Conservation (phyloP, 2,888 invertebrate genomes). For the Pterostichus madidus region DNA sequence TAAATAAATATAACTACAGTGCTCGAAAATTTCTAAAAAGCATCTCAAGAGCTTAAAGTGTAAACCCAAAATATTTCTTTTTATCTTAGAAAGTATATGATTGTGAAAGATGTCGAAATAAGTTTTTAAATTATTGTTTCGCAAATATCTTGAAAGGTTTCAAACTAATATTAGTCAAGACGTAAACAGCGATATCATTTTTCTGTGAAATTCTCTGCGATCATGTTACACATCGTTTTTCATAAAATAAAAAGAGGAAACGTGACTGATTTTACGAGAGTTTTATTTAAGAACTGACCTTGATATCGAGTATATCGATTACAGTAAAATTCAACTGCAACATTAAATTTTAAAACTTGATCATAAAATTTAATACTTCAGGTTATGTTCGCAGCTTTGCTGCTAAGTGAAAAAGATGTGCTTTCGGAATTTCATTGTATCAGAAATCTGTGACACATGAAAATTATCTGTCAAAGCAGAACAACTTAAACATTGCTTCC, state of each 20-base stretch:
- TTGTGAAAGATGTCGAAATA: slow-evolving; percentile 14
- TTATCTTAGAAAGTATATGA: neutral
- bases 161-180: slow-evolving; percentile 12
- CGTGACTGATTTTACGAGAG: slow-evolving; percentile 53
- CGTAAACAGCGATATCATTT: slow-evolving; percentile 44
- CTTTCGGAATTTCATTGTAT: neutral
- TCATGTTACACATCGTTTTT: slow-evolving; percentile 33
- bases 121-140: slow-evolving; percentile 41
- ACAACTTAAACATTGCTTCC: too few species aligned
- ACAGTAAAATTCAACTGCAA: slow-evolving; percentile 50
- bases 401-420: slow-evolving; percentile 27
- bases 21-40: too few species aligned
- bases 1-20: too few species aligned
- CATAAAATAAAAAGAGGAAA: slow-evolving; percentile 49
- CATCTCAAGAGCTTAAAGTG: too few species aligned
- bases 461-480: too few species aligned
- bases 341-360: slow-evolving; percentile 42
- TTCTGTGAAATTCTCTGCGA: slow-evolving; percentile 36
- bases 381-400: slow-evolving; percentile 42
- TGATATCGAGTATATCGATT: slow-evolving; percentile 58
- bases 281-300: slow-evolving; percentile 53
- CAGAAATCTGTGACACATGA: slow-evolving; percentile 9
- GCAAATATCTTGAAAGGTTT: slow-evolving; percentile 14
- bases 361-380: slow-evolving; percentile 36
- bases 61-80: too few species aligned